phyloP scores from a whole-genome alignment of 2,113 vertebrate genomes.

The Accipiter cooperii region DNA sequence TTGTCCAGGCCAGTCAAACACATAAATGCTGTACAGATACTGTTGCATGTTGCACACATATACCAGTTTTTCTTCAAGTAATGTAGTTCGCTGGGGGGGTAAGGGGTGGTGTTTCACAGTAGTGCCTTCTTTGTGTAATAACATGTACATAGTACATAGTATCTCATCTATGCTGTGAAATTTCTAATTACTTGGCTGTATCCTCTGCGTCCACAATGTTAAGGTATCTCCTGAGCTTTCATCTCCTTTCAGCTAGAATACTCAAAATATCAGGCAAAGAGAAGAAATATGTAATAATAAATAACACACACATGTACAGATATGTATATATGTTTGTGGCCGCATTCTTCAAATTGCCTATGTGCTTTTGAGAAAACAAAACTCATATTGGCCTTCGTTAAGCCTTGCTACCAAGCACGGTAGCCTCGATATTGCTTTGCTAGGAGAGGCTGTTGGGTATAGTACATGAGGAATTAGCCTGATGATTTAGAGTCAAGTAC shows the following conservation, averaged over 20 bases:
- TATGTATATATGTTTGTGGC: not conserved
- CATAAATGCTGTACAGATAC: not conserved
- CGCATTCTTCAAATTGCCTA: not conserved
- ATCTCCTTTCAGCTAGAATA: not conserved
- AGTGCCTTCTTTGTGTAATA: not conserved
- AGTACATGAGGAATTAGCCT: not conserved
- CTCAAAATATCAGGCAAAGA: not conserved
- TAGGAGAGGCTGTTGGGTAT: not conserved
- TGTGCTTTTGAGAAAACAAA: not conserved
- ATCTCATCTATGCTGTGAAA: not conserved
- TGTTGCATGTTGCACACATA: not conserved
- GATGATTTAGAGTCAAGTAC: not conserved
- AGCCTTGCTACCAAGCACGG: not conserved
- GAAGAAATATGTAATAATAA: not conserved
- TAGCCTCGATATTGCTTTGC: not conserved
- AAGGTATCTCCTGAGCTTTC: not conserved
- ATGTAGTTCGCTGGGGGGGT: not conserved
- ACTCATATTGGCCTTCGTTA: not conserved
- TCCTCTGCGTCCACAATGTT: not conserved
- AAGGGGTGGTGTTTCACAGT: not conserved
- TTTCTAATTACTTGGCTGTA: not conserved
- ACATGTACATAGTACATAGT: not conserved
- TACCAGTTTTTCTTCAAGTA: not conserved
- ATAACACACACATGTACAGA: not conserved
- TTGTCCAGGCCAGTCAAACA: not conserved